A percentile compares a stretch with the other conserved stretches of the same genome.
Evolutionary conservation across 1,140 invertebrate genomes (phyloP).

Genomic region (Meloidogyne floridensis): DNA sequence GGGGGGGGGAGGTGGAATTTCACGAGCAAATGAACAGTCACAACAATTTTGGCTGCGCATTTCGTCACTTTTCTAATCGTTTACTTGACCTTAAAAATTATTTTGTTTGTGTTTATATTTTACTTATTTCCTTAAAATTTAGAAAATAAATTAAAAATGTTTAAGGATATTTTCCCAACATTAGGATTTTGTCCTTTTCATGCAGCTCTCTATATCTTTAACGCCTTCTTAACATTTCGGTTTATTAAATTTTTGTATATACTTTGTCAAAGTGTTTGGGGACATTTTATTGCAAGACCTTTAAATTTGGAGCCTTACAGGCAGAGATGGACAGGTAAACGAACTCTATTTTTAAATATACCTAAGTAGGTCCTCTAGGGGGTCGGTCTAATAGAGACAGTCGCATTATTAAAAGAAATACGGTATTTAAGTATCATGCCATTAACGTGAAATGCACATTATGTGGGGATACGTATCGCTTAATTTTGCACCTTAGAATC

Average conservation of each 20-base stretch:
- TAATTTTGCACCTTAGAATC: too few relatives aligned
- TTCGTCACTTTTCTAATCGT: neutral
- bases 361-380: too few relatives aligned
- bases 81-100: neutral
- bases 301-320: conserved; percentile 47
- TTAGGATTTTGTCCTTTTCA: conserved; percentile 30
- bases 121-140: neutral
- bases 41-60: neutral
- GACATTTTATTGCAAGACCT: conserved; percentile 50
- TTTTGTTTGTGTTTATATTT: neutral
- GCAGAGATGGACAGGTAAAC: conserved; percentile 53
- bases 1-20: neutral
- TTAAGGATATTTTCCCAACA: conserved; percentile 26
- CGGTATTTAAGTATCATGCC: too few relatives aligned
- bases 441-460: too few relatives aligned
- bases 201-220: conserved; percentile 14
- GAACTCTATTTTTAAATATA: neutral
- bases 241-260: conserved; percentile 34
- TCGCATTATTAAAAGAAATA: too few relatives aligned
- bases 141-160: conserved; percentile 3
- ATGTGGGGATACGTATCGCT: too few relatives aligned
- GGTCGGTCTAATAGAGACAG: too few relatives aligned
- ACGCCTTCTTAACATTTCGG: neutral
- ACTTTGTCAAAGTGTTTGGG: conserved; percentile 8
- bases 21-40: conserved; percentile 8